Base-by-base conservation (phyloP, 1,140 invertebrate species). In the Drosophila nigrodunni region DNA sequence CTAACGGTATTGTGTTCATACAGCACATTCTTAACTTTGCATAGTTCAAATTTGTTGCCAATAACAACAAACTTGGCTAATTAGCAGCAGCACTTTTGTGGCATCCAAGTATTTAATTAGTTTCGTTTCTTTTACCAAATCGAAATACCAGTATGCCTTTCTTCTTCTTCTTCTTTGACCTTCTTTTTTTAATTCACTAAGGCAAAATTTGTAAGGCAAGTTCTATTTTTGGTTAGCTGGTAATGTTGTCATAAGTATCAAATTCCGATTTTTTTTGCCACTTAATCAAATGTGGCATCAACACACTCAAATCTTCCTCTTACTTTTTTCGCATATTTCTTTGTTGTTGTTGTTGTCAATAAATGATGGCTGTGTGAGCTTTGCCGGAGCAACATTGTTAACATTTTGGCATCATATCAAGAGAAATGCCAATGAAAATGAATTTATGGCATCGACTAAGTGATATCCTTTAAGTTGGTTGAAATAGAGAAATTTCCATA, bases 201-300 rank as follows among this genome's bases (percentile, higher is more conserved):
- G 9, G 35, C 67, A 0, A 30, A 43, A 64, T 44, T 41, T 39
- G 64, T 71, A 67, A 59, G 43, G 52, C 34, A 55, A 34, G 7
- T 74, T 54, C 52, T 71, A 65, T 75, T 65, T 71, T 55, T 54
- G 11, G 11, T 11, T 5, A 41, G 10, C 55, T 59, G 25, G 30
- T 25, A 44, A 47, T n/a, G 54, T 30, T 58, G 60, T 59, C 60
- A 43, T 44, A 50, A 73, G 62, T 74, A 59, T 68, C 58, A 62
- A 58, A 68, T 73, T 73, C 57, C 47, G 49, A 49, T 71, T 71
- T 74, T 74, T 77, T 66, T 37, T 77, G 64, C 57, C 70, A 77
- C 74, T 77, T 74, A 62, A 77, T 64, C 70, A 74, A 73, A 77
- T 73, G 74, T 43, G 61, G 74, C 61, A 61, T 61, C 74, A 74